phyloP scores from a whole-genome alignment of 2,888 invertebrate species.

The Palloptera scutellata region DNA sequence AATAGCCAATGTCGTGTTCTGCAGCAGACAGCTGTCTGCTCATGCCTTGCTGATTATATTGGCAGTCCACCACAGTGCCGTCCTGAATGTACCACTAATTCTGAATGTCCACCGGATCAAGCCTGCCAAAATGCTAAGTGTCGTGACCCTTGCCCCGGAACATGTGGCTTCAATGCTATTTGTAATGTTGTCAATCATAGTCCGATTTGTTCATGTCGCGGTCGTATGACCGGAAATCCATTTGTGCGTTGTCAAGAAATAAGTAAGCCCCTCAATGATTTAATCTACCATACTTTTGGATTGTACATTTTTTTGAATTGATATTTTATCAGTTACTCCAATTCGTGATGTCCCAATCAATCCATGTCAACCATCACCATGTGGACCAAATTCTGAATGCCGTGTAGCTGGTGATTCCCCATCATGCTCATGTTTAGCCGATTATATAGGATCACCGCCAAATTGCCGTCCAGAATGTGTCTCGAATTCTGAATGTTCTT shows the following conservation, averaged over 20 bases:
- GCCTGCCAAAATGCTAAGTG: conserved; percentile 79
- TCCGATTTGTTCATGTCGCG: conserved; percentile 75
- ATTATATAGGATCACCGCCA: conserved; percentile 71
- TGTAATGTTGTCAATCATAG: conserved; percentile 79
- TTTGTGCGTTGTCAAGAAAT: conserved; percentile 69
- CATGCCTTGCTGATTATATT: conserved; percentile 71
- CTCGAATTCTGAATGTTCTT: conserved; percentile 71
- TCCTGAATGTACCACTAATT: conserved; percentile 76
- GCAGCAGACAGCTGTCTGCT: conserved; percentile 72
- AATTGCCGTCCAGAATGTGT: conserved; percentile 74
- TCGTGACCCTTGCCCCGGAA: conserved; percentile 77
- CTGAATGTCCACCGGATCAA: conserved; percentile 73
- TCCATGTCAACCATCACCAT: conserved; percentile 73
- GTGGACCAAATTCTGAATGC: conserved; percentile 79
- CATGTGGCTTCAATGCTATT: conserved; percentile 75
- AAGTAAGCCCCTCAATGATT: conserved; percentile 45
- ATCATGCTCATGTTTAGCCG: conserved; percentile 69
- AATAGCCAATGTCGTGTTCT: conserved; percentile 74
- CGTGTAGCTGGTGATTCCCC: conserved; percentile 61
- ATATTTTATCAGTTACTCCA: conserved; percentile 44
- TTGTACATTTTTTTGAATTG: not conserved
- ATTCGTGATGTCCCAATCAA: conserved; percentile 56
- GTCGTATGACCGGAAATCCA: conserved; percentile 75
- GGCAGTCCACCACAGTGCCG: conserved; percentile 78
- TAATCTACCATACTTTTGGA: not conserved